Evolutionary conservation across 2,888 invertebrate species (phyloP).

Genomic region (Eupithecia dodoneata): DNA sequence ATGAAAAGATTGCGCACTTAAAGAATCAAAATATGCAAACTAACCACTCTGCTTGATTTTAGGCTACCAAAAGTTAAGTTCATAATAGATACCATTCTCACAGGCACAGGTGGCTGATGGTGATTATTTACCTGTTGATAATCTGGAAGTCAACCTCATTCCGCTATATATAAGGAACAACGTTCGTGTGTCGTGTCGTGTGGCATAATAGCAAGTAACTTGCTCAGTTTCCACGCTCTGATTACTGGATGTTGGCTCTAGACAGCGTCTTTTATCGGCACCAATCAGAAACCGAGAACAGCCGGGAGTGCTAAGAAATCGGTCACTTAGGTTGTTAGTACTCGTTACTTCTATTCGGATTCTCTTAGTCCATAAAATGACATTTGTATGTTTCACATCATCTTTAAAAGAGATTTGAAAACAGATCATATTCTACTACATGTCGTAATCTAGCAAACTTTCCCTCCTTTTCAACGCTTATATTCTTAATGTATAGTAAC

Average conservation of each 20-base stretch:
- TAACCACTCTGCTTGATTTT: background rate
- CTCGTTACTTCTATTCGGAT: background rate
- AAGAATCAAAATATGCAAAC: background rate
- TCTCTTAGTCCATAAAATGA: background rate
- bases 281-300: slow-evolving; percentile 73
- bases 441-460: background rate
- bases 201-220: slow-evolving; percentile 66
- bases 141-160: slow-evolving; percentile 27
- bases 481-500: background rate
- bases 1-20: background rate
- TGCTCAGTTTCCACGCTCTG: slow-evolving; percentile 83
- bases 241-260: slow-evolving; percentile 84
- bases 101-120: slow-evolving; percentile 14
- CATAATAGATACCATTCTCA: background rate
- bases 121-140: slow-evolving; percentile 6
- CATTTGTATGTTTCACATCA: background rate
- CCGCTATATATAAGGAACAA: slow-evolving; percentile 53
- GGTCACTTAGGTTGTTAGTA: slow-evolving; percentile 36
- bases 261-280: slow-evolving; percentile 80
- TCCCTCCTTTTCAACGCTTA: background rate
- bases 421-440: background rate
- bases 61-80: slow-evolving; percentile 1
- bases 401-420: background rate
- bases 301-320: slow-evolving; percentile 64
- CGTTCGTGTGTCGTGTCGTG: slow-evolving; percentile 51